Base-by-base conservation (phyloP, 2,113 vertebrate species). In the Sminthopsis crassicaudata region DNA sequence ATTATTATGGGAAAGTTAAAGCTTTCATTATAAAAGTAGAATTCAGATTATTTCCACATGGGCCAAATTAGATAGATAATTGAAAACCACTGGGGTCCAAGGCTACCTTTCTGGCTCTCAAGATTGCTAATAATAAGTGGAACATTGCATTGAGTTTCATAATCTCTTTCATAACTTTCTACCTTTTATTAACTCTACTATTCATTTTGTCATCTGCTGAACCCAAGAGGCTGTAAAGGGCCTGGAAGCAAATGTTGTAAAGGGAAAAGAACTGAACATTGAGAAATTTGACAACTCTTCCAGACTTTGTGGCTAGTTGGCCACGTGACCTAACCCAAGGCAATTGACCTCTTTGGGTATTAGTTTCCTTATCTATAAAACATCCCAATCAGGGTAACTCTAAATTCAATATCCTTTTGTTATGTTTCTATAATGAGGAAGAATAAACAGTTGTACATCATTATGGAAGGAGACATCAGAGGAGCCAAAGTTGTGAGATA, bases 11-110 rank as follows among this genome's bases (percentile, higher is more conserved):
- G 2, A 11, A 22, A 50, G 48, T 48, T 48, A 16, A 76, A 52
- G n/a, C 36, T 84, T 93, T 92, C 91, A 92, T 94, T 57, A 93
- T 57, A 89, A 23, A 93, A 89, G 90, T 30, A 46, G 90, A 30
- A 22, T 27, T 90, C 22, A 89, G 53, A 22, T 23, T 52, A 50
- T 95, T 97, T 95, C 23, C 89, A 91, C 2, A 4, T 53, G 30
- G 24, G 89, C 46, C 89, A 93, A 91, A 91, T 92, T 90, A 90
- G 60, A 26, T 93, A 1, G 50, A 16, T 54, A 26, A 89, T 92
- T 92, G 42, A 93, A 90, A 42, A 46, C 42, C 53, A 24, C 3
- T 53, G 2, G 55, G 48, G 88, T 91, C 55, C 57, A 42, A 46
- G 16, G 1, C n/a, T 50, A 76, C 89, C 46, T 48, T 90, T 90